A percentile compares a stretch with the other conserved stretches of the same genome.
Evolutionary conservation across 2,888 invertebrate species (phyloP).

Genomic region (Andrena marginata): DNA sequence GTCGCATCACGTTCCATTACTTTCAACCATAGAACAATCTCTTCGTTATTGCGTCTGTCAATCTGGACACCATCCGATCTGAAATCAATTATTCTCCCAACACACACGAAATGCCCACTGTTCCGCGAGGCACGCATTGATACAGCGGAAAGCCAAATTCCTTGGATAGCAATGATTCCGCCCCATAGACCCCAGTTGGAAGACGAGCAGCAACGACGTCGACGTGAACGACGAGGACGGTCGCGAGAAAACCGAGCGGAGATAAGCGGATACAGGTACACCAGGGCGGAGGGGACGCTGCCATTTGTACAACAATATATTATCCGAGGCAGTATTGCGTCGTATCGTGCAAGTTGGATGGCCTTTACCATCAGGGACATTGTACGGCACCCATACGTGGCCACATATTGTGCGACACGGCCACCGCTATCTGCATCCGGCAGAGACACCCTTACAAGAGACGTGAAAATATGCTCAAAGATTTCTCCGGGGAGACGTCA

Average conservation of each 20-base stretch:
- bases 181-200: neutral
- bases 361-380: conserved; percentile 83
- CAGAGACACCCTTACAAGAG: conserved; percentile 81
- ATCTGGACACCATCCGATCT: no score
- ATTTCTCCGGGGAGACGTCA: conserved; percentile 81
- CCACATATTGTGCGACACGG: conserved; percentile 73
- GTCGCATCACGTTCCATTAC: no score
- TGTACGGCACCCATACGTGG: conserved; percentile 76
- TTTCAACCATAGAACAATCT: no score
- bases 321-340: conserved; percentile 78
- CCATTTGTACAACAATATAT: conserved; percentile 82
- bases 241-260: conserved; percentile 66
- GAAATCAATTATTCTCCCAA: no score
- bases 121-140: neutral
- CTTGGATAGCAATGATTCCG: conserved; percentile 8
- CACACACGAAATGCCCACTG: no score
- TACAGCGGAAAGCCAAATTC: neutral
- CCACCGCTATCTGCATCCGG: conserved; percentile 84
- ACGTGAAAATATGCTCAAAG: conserved; percentile 84
- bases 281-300: conserved; percentile 43
- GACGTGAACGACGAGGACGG: conserved; percentile 36
- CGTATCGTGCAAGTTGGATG: conserved; percentile 81
- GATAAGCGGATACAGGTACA: conserved; percentile 67
- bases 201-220: conserved; percentile 24
- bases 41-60: no score